A percentile compares a stretch with the other conserved stretches of the same genome.
phyloP scores from a whole-genome alignment of 2,888 invertebrate genomes.

The Drepanosiphum platanoidis region DNA sequence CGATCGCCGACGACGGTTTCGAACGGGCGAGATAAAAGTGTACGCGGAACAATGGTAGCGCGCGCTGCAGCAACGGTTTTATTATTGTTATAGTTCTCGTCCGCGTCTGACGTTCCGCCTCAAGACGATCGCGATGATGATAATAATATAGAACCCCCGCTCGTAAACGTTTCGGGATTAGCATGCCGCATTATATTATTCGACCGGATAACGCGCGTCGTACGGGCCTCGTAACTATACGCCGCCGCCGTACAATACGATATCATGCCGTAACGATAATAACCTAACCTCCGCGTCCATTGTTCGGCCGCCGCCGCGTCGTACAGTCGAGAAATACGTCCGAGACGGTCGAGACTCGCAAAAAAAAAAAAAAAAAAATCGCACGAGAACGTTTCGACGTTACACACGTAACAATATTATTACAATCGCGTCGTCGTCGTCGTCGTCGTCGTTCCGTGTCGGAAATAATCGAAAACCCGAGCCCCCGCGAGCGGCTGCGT shows the following conservation, averaged over 20 bases:
- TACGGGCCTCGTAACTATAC: neutral
- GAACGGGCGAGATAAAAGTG: neutral
- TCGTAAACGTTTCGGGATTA: neutral
- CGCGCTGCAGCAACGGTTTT: no score
- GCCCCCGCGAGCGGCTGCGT: neutral
- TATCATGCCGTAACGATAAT: no score
- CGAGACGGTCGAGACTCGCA: no score
- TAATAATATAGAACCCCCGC: neutral
- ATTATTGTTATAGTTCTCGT: no score
- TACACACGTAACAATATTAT: no score
- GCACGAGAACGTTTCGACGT: neutral
- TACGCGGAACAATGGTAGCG: neutral
- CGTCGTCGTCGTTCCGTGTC: neutral
- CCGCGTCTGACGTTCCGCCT: neutral
- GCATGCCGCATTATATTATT: neutral
- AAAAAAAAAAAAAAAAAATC: no score
- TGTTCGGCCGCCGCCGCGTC: no score
- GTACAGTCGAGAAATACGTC: no score
- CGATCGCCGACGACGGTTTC: no score
- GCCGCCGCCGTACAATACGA: no score
- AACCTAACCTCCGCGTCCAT: no score
- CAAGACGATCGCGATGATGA: neutral
- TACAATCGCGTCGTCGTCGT: no score
- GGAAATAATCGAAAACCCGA: neutral
- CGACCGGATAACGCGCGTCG: neutral